phyloP scores from a whole-genome alignment of 2,888 invertebrate genomes.

The Punctoribates punctum region DNA sequence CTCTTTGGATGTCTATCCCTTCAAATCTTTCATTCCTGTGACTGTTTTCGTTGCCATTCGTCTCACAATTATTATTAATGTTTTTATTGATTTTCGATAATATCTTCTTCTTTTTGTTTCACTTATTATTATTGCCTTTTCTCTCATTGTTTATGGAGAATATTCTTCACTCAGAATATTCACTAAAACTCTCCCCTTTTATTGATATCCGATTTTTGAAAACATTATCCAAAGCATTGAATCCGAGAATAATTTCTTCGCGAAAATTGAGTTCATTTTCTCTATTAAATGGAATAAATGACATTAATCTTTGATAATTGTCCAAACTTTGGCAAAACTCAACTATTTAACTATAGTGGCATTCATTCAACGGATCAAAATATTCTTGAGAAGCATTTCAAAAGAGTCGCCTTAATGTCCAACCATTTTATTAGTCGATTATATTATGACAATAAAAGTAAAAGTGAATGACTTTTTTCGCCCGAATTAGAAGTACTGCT shows the following conservation, averaged over 20 bases:
- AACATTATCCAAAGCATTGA: too few relatives aligned
- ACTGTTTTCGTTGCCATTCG: background rate
- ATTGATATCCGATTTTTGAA: background rate
- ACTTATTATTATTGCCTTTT: background rate
- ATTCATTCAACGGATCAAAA: background rate
- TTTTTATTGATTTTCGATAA: conserved; percentile 22
- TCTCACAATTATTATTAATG: conserved; percentile 5
- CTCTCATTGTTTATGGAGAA: background rate
- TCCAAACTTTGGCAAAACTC: too few relatives aligned
- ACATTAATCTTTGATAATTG: too few relatives aligned
- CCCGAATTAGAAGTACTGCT: background rate
- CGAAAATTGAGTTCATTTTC: background rate
- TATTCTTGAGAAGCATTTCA: background rate
- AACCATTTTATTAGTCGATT: conserved; percentile 26
- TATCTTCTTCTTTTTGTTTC: background rate
- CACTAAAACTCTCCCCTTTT: background rate
- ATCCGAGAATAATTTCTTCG: background rate
- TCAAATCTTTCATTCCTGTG: conserved; percentile 1
- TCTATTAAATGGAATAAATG: too few relatives aligned
- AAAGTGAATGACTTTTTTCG: conserved; percentile 22
- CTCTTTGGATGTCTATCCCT: background rate
- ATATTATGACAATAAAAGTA: conserved; percentile 24
- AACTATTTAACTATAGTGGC: background rate
- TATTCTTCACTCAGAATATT: background rate
- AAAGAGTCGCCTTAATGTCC: background rate